Evolutionary conservation across 2,888 invertebrate genomes (phyloP).

Genomic region (Colostygia pectinataria): DNA sequence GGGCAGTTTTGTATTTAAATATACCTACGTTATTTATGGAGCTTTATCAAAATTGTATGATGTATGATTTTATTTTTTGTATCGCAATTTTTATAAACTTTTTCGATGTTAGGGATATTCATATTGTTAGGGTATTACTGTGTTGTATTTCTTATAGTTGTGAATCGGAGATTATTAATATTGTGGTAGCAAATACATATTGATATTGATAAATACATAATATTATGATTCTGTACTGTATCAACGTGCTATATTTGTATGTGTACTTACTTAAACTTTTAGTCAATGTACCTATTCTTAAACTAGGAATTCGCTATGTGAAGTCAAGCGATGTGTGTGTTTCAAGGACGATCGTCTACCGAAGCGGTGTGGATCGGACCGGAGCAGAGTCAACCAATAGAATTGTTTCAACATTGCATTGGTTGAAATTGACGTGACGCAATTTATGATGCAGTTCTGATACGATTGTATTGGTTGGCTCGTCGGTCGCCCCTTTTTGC

Average conservation of each 20-base stretch:
- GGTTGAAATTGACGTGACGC: too few species aligned
- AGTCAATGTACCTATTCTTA: conserved; percentile 34
- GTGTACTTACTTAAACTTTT: conserved; percentile 32
- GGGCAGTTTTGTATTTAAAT: conserved; percentile 21
- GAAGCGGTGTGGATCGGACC: too few species aligned
- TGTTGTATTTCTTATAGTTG: conserved; percentile 37
- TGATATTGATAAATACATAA: too few species aligned
- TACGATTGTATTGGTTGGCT: too few species aligned
- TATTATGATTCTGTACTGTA: too few species aligned
- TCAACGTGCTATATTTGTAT: conserved; percentile 8
- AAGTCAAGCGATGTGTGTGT: too few species aligned
- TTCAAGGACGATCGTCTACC: too few species aligned
- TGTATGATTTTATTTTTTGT: conserved; percentile 52
- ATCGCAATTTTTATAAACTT: conserved; percentile 51
- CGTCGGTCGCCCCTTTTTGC: too few species aligned
- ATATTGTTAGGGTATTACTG: conserved; percentile 32
- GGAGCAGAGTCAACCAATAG: too few species aligned
- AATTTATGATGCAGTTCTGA: too few species aligned
- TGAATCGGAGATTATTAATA: conserved; percentile 27
- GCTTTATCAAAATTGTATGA: conserved; percentile 44
- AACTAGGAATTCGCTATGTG: conserved; percentile 11
- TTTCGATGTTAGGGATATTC: conserved; percentile 40
- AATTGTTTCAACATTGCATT: too few species aligned
- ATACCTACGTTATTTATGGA: conserved; percentile 23
- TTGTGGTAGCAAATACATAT: conserved; percentile 10